Conservation (phyloP, 2,888 invertebrate genomes). For the Acanthosepion esculentum region DNA sequence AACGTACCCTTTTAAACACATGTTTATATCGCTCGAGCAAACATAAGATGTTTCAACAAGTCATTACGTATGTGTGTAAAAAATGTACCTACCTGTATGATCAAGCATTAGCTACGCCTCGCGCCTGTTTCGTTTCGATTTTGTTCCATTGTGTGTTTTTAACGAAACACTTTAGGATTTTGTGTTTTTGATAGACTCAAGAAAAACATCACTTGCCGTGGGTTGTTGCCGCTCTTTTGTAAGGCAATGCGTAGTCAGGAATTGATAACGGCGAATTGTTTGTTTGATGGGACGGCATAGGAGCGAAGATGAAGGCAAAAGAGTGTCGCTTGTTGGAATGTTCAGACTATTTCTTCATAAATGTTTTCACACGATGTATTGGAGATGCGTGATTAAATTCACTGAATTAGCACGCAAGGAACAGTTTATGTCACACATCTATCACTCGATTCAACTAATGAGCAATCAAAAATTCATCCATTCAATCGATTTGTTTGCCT, state of each 20-base stretch:
- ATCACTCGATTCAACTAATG: not conserved
- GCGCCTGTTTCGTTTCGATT: conserved; percentile 9
- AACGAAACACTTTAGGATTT: conserved; percentile 20
- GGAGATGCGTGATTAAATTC: not conserved
- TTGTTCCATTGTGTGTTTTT: not conserved
- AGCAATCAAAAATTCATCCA: not conserved
- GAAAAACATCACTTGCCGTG: not conserved
- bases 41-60: conserved; percentile 18
- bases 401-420: not conserved
- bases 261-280: not conserved
- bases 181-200: conserved; percentile 33
- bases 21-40: conserved; percentile 33
- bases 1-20: conserved; percentile 21
- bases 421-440: not conserved
- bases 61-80: conserved; percentile 33
- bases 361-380: not conserved
- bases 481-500: not conserved
- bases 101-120: conserved; percentile 33
- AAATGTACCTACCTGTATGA: not conserved
- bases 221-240: conserved; percentile 11
- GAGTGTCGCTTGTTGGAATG: not conserved
- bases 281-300: not conserved
- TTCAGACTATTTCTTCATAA: not conserved
- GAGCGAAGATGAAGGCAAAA: not conserved
- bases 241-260: not conserved